A percentile compares a stretch with the other conserved stretches of the same genome.
Evolutionary conservation across 2,888 invertebrate species (phyloP).

Genomic region (Panzeria rudis): DNA sequence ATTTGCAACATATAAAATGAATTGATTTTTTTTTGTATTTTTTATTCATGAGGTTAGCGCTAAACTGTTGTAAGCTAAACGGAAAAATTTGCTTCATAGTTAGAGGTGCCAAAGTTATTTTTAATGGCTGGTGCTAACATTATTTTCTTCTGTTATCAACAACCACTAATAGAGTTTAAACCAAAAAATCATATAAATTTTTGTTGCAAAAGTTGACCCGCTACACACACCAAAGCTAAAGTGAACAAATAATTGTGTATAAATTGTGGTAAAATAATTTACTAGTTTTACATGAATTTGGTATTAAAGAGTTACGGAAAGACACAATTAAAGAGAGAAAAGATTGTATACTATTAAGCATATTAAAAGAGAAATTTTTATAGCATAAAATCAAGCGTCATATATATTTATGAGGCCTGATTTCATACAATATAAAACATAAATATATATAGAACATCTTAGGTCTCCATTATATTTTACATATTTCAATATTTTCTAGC

Average conservation of each 20-base stretch:
- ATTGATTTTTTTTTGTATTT: constrained; percentile 50
- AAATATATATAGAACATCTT: too few species aligned
- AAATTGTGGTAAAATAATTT: constrained; percentile 37
- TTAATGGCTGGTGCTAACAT: constrained; percentile 37
- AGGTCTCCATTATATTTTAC: too few species aligned
- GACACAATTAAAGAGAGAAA: not conserved
- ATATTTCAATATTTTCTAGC: constrained; percentile 10
- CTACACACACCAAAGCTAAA: not conserved
- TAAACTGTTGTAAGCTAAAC: constrained; percentile 41
- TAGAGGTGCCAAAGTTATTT: constrained; percentile 57
- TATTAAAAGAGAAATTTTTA: not conserved
- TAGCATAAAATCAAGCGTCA: too few species aligned
- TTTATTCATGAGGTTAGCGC: constrained; percentile 30
- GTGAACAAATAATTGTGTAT: not conserved
- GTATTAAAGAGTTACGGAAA: not conserved
- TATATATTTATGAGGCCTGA: too few species aligned
- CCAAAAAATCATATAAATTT: not conserved
- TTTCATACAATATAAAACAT: too few species aligned
- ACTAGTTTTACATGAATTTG: not conserved
- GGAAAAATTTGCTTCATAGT: constrained; percentile 38
- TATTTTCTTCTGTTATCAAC: not conserved
- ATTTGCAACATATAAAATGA: constrained; percentile 58
- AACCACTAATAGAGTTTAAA: constrained; percentile 56
- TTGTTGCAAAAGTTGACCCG: constrained; percentile 2
- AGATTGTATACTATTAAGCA: not conserved